Base-by-base conservation (phyloP, 2,113 vertebrate genomes). In the Nymphicus hollandicus region DNA sequence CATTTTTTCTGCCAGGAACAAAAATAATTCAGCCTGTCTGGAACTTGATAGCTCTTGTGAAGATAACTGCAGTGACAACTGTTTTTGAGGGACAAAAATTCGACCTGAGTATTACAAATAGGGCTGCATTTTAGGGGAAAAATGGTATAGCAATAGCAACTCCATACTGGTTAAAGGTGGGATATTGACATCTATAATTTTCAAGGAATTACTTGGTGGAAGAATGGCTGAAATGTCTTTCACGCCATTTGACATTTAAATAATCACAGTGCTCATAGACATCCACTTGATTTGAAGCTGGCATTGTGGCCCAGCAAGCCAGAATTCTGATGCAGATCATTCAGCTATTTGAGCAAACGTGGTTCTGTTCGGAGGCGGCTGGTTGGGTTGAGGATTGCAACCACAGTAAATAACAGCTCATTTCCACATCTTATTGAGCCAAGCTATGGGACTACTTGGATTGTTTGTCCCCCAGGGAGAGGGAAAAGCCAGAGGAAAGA, bases 1-100 rank as follows among this genome's bases (percentile, higher is more conserved):
- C 96, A 98, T 98, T 97, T 97, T 96, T 94, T 96, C 97, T 97
- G 95, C 95, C 88, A 86, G 85, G 91, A 97, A 96, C 88, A 97
- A 97, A 95, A 98, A 96, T 97, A 97, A 97, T 97, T 98, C 96
- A 97, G 85, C 93, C 95, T 98, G 97, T 97, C 97, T 98, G 93
- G 93, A 98, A 97, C 92, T 96, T 98, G 97, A 98, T 98, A 98
- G 97, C 94, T 97, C 94, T 97, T 93, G 58, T 95, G 95, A 98
- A 97, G 97, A 97, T 97, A 98, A 98, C 86, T 69, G 90, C 94
- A 90, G 86, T 97, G 97, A 97, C 96, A 97, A 97, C 97, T 98
- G 93, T 85, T 97, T 97, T 90, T 98, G 97, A 98, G 98, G 98
- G 97, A 97, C 97, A 98, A 97, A 98, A 95, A 97, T 97, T 86